Evolutionary conservation across 2,888 invertebrate species (phyloP), one percentile per base, ranked within the genome.

Genomic region (Melanostoma scalare): DNA sequence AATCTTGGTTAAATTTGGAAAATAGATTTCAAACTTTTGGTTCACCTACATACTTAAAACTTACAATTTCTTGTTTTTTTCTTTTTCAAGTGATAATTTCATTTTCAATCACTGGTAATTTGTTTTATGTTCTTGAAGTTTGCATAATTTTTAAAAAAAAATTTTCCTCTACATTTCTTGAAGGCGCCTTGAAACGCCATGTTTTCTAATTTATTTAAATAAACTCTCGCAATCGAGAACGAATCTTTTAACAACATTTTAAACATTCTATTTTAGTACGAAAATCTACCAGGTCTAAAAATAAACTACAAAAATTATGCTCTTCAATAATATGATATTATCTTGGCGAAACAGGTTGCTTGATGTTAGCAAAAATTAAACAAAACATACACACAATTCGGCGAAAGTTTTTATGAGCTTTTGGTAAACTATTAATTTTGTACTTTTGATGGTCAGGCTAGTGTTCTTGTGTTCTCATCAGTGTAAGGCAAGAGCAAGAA

Each of bases 191-290:
- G 10, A 35, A 36, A 61, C 35, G 6, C 6, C n/a, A 35, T 36
- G 9, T 72, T 78, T 67, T 63, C 33, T 35, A 55, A 77, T 56
- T 36, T 52, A 52, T 77, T 65, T 56, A 65, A 65, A 63, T 63
- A 36, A 71, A 42, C 56, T 63, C 20, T 71, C 10, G 50, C 31
- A 65, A 72, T 65, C 50, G 55, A 77, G 9, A 63, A 63, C 9
- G 50, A n/a, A 48, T 48, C 44, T 44, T 63, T 69, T 71, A 69
- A 42, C 53, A 56, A 69, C 63, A 73, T 68, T 69, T 55, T 61
- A 48, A 72, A 60, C 30, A 52, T 61, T 79, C 81, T 82, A 82
- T 82, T 81, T 82, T 35, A 9, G 73, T 73, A 1, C 46, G 55
- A 68, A 36, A 68, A 68, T 77, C 63, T 63, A 50, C 2, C 30